Conservation (phyloP, 2,113 vertebrate genomes). For the Bombycilla garrulus region DNA sequence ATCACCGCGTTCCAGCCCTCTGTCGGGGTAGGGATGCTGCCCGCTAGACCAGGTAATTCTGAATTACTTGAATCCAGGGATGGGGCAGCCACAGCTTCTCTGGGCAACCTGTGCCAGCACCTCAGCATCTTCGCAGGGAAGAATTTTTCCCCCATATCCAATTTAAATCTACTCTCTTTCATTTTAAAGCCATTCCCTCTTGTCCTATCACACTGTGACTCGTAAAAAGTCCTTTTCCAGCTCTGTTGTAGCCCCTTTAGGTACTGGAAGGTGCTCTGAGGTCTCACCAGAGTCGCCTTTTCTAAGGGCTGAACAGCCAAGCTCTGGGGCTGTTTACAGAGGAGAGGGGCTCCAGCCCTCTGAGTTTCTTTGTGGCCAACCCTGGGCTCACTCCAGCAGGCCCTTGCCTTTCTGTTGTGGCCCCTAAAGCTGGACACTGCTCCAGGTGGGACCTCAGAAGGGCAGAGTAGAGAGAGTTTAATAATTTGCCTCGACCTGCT, state of each 20-base stretch:
- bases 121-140: background rate
- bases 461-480: background rate
- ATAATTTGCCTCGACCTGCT: background rate
- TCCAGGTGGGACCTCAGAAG: background rate
- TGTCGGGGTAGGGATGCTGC: no score
- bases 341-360: background rate
- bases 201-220: background rate
- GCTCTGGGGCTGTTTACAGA: no score
- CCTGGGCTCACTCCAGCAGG: background rate
- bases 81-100: background rate
- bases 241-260: no score
- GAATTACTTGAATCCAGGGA: no score
- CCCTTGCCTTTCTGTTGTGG: background rate
- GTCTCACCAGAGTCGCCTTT: no score
- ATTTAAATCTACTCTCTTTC: background rate
- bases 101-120: background rate
- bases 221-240: background rate
- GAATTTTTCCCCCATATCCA: background rate
- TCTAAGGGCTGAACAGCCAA: background rate
- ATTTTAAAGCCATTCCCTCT: background rate
- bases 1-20: rapidly evolving
- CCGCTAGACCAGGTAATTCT: rapidly evolving
- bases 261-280: background rate
- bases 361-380: background rate
- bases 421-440: background rate